Evolutionary conservation across 2,113 vertebrate species (phyloP).

Genomic region (Camelus bactrianus): DNA sequence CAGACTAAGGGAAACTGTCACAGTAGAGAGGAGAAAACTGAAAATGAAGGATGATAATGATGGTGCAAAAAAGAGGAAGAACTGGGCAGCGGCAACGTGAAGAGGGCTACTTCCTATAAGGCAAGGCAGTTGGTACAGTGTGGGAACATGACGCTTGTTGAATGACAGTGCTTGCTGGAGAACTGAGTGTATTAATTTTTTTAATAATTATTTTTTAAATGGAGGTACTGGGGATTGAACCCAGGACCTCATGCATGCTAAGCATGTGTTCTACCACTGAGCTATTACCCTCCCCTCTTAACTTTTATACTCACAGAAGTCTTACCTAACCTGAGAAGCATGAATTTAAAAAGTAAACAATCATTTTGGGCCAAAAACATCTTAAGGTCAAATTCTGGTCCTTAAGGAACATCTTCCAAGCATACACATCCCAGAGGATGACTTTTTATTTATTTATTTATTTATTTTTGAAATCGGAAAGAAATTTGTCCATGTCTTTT

Average conservation of each 20-base stretch:
- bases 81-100: neutral
- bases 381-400: neutral
- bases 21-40: neutral
- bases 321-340: neutral
- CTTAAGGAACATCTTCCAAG: constrained; percentile 50
- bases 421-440: neutral
- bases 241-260: no score
- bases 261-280: no score
- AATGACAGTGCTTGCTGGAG: neutral
- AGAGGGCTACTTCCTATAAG: neutral
- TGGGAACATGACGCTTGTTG: neutral
- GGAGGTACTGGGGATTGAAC: no score
- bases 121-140: neutral
- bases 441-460: neutral
- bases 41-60: neutral
- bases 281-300: neutral
- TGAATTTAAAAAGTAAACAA: neutral
- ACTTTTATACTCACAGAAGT: neutral
- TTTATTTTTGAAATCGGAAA: neutral
- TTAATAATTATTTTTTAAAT: no score
- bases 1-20: neutral
- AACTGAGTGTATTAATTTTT: neutral
- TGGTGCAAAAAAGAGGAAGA: neutral
- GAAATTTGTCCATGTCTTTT: constrained; percentile 16
- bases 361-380: constrained; percentile 25